These are phyloP conservation scores for Pyrrhosoma nymphula DNA, from an alignment of 2,888 invertebrate genomes.

Conservation along the genomic window DNA sequence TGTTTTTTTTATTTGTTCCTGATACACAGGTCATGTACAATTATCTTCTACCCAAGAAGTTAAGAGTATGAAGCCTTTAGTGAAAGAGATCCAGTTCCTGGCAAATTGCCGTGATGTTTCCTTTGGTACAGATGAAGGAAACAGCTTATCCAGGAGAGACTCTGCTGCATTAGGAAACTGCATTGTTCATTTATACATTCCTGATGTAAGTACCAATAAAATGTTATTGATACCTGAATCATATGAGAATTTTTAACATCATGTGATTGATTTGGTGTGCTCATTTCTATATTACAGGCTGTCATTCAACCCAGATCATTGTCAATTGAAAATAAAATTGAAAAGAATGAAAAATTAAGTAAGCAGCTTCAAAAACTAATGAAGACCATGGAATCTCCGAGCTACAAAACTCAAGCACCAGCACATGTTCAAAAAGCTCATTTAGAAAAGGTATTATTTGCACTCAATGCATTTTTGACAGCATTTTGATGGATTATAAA, in stretches of 20 bases:
- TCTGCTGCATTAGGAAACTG: conserved; percentile 72
- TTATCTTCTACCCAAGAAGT: background rate
- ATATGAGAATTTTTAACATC: background rate
- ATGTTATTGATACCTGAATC: background rate
- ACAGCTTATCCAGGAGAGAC: background rate
- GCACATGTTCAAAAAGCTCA: conserved; percentile 68
- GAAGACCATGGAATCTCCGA: conserved; percentile 70
- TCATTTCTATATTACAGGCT: background rate
- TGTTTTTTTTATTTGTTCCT: background rate
- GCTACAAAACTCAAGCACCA: conserved; percentile 70
- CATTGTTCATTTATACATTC: conserved; percentile 73
- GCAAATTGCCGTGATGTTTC: background rate
- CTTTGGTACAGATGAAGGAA: background rate
- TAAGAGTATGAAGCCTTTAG: conserved; percentile 5
- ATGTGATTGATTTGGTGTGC: background rate
- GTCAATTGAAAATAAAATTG: conserved; percentile 71
- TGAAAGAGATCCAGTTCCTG: background rate
- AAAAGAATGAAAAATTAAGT: conserved; percentile 72
- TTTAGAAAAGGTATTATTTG: conserved; percentile 70
- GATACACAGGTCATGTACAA: conserved; percentile 29
- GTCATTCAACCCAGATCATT: conserved; percentile 69
- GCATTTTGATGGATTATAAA: too few relatives aligned
- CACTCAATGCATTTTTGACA: background rate
- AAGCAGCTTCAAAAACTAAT: conserved; percentile 73
- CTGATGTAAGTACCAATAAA: conserved; percentile 71